Evolutionary conservation across 2,888 invertebrate genomes (phyloP), one percentile per base, ranked within the genome.

Genomic region (Zaprionus bogoriensis): DNA sequence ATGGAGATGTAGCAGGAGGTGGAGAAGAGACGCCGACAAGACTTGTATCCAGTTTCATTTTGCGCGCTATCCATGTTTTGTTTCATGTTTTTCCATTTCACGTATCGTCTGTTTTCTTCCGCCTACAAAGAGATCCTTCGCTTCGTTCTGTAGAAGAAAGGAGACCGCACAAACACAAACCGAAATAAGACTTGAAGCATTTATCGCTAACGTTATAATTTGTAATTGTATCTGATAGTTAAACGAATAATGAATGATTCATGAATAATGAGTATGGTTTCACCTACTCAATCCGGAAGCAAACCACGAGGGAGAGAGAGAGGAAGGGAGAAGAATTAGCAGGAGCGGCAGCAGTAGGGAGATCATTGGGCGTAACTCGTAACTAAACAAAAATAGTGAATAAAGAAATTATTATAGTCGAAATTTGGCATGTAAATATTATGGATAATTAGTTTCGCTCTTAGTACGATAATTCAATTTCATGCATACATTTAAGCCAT

Each of bases 151-250:
- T 45, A 38, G 48, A 39, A 46, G 4, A 22, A 36, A 50, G 48
- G 36, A 59, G 60, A 46, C 55, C 58, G 52, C 57, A 54, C 47
- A 72, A 61, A 61, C 32, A 48, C 58, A 28, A 66, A 64, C 47
- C 60, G 62, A 68, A 69, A 79, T 70, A 83, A 83, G 84, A 83
- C 84, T 83, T 80, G 74, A 81, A 77, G 84, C 81, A 81, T 84
- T 81, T 81, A 80, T 70, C 67, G 78, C 78, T 78, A 70, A 59
- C 22, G 55, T 53, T 42, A 51, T 64, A 57, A 51, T 60, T 47
- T 46, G 39, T 57, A 52, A 57, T n/a, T n/a, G n/a, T 60, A 45
- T 53, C 59, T 54, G 61, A 20, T 39, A 52, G 25, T 41, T 47
- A 44, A 14, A 19, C 10, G 20, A 42, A 19, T 54, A 39, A 55